A percentile compares a stretch with the other conserved stretches of the same genome.
phyloP scores from a whole-genome alignment of 2,113 vertebrate species.

The Seriola aureovittata region DNA sequence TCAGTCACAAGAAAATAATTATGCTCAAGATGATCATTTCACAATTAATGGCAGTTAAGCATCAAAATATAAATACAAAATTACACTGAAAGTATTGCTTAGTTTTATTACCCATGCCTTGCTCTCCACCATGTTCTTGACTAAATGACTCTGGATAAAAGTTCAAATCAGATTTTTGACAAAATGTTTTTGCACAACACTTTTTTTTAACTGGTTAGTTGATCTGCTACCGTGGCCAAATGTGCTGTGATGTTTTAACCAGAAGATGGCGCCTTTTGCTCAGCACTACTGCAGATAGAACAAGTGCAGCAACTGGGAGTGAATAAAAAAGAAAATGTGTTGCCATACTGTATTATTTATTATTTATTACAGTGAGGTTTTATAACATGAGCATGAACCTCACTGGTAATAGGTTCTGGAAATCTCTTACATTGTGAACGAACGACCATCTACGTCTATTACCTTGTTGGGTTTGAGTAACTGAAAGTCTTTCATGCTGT shows the following conservation, averaged over 20 bases:
- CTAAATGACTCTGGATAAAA: background rate
- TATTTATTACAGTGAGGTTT: background rate
- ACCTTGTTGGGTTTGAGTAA: background rate
- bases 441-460: too few species aligned
- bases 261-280: slow-evolving; percentile 78
- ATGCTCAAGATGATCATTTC: background rate
- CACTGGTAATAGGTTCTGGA: background rate
- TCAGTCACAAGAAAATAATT: background rate
- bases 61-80: background rate
- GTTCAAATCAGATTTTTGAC: background rate
- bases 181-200: background rate
- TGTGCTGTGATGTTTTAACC: slow-evolving; percentile 45
- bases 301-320: background rate
- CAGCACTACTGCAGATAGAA: background rate
- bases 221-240: background rate
- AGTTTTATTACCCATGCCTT: background rate
- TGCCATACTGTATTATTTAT: background rate
- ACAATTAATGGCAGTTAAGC: background rate
- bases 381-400: background rate
- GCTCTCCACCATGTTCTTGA: background rate
- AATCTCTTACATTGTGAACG: background rate
- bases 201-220: background rate
- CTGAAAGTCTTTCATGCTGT: background rate
- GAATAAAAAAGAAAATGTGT: background rate
- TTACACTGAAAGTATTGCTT: background rate